Base-by-base conservation (phyloP, 2,888 invertebrate genomes). In the Polydrusus cervinus region DNA sequence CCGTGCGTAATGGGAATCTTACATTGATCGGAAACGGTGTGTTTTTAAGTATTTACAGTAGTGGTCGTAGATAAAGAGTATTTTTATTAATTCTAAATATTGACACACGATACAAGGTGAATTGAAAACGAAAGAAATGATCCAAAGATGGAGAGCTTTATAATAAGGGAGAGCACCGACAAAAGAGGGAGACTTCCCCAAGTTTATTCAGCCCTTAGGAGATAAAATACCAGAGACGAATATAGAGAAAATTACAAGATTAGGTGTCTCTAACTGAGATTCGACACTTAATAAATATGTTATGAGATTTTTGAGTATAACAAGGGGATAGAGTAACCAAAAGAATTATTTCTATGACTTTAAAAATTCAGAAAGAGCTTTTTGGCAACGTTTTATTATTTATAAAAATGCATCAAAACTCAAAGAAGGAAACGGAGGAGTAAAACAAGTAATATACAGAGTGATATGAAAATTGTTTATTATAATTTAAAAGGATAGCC, bases 161-260 rank as follows among this genome's bases (percentile, higher is more conserved):
- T 38, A 38, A 40, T 18, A 18, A 60, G 57, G 25, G 57, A 60
- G 16, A 34, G 40, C 57, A 60, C 10, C 16, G 47, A 25, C 20
- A 57, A 55, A 53, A 57, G 13, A 30, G 57, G 57, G 68, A 57
- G 30, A 57, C 45, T 34, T 55, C 68, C 67, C 55, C 14, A 55
- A 67, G 18, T 34, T 40, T 55, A 25, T 34, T 34, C 34, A 34
- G 34, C 30, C 57, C 43, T 55, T 40, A 67, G 34, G 55, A 57
- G 55, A 30, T 68, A 68, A 61, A 18, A 70, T 62, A 70, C 38
- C 70, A 70, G 62, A 20, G 70, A 9, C 70, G 61, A 62, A 51
- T 62, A 53, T 51, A 51, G 70, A 53, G 61, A 70, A 70, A 69
- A 53, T 70, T 30, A 70, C 62, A 14, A 49, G 51, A 49, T 70